Conservation (phyloP, 2,113 vertebrate species). For the Siniperca chuatsi region DNA sequence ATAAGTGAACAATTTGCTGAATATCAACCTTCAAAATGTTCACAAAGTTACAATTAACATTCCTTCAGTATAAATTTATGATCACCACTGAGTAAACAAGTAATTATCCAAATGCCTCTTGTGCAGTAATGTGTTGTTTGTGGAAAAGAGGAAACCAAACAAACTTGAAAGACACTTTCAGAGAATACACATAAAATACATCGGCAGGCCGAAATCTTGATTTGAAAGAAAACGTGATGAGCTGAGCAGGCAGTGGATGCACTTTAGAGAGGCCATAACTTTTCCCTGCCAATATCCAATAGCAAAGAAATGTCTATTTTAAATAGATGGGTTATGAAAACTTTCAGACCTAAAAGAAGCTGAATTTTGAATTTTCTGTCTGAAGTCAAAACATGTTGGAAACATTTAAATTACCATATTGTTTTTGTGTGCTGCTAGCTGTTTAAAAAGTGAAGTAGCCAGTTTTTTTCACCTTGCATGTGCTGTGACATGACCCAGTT, state of each 20-base stretch:
- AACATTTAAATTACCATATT: background rate
- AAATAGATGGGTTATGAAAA: background rate
- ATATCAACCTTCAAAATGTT: no score
- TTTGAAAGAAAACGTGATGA: no score
- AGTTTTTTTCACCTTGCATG: constrained; percentile 93
- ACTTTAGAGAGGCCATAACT: background rate
- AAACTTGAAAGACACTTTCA: no score
- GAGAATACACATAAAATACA: no score
- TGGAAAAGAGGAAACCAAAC: no score
- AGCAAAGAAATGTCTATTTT: background rate
- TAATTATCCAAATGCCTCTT: no score
- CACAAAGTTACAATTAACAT: no score
- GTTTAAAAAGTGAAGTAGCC: background rate
- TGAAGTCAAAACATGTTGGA: background rate
- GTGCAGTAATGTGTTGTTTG: no score
- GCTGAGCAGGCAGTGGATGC: background rate
- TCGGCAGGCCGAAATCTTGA: no score
- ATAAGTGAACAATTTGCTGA: no score
- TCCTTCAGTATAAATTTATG: no score
- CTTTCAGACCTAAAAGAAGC: background rate
- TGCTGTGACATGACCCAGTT: constrained; percentile 99
- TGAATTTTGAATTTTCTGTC: background rate
- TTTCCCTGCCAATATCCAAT: background rate
- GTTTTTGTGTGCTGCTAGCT: background rate
- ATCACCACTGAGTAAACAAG: no score